These are phyloP conservation scores for Drosophila chauvacae DNA, from an alignment of 1,140 invertebrate genomes.

Conservation along the genomic window DNA sequence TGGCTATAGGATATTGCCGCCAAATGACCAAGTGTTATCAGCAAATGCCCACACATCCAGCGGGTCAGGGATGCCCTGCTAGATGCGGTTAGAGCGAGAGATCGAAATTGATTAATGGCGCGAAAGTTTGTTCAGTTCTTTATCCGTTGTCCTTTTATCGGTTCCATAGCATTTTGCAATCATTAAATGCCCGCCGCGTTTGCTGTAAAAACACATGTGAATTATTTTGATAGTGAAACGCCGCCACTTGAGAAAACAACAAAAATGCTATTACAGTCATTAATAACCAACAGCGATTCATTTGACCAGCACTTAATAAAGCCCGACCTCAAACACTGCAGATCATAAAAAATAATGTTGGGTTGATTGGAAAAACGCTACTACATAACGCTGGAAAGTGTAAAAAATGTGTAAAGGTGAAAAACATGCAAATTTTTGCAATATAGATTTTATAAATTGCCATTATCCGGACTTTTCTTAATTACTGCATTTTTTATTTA, in stretches of 20 bases:
- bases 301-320: slow-evolving; percentile 62
- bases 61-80: background rate
- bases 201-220: slow-evolving; percentile 32
- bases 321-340: slow-evolving; percentile 27
- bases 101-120: slow-evolving; percentile 50
- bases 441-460: slow-evolving; percentile 1
- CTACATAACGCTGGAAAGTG: slow-evolving; percentile 24
- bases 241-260: slow-evolving; percentile 43
- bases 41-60: slow-evolving; percentile 47
- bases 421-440: background rate
- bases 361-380: background rate
- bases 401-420: slow-evolving; percentile 3
- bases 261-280: slow-evolving; percentile 50
- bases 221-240: slow-evolving; percentile 42
- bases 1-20: slow-evolving; percentile 50
- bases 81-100: slow-evolving; percentile 14
- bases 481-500: slow-evolving; percentile 2
- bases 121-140: slow-evolving; percentile 54
- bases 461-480: background rate
- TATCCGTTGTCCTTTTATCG: slow-evolving; percentile 35
- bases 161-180: slow-evolving; percentile 32
- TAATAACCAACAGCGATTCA: slow-evolving; percentile 56
- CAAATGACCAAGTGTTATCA: slow-evolving; percentile 62
- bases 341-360: slow-evolving; percentile 35
- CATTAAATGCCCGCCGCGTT: slow-evolving; percentile 22